A percentile compares a stretch with the other conserved stretches of the same genome.
Evolutionary conservation across 2,888 invertebrate species (phyloP).

Genomic region (Laothoe populi): DNA sequence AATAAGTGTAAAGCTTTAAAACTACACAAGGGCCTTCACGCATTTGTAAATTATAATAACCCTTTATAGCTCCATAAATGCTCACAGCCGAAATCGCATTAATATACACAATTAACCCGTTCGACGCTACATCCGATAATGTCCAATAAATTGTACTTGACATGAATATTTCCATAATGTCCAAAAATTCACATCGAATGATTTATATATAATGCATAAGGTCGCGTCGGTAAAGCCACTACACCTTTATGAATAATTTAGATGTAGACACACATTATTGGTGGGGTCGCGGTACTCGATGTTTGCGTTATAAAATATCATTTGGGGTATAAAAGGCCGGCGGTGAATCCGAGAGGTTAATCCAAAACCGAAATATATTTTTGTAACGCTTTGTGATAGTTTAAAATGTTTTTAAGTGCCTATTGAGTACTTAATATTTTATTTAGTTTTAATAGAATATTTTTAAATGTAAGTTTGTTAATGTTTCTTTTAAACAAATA

Average conservation of each 20-base stretch:
- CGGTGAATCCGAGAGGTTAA: conserved; percentile 40
- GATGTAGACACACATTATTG: conserved; percentile 73
- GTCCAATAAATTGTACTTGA: conserved; percentile 45
- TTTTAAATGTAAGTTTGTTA: no score
- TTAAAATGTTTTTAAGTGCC: conserved; percentile 36
- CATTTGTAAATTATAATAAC: conserved; percentile 22
- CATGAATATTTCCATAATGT: conserved; percentile 48
- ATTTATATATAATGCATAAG: conserved; percentile 78
- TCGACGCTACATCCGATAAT: conserved; percentile 12
- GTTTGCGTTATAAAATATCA: conserved; percentile 74
- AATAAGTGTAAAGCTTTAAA: conserved; percentile 21
- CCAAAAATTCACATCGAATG: conserved; percentile 53
- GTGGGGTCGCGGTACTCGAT: conserved; percentile 63
- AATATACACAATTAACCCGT: conserved; percentile 26
- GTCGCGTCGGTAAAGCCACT: conserved; percentile 62
- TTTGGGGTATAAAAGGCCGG: conserved; percentile 51
- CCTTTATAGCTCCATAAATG: conserved; percentile 16
- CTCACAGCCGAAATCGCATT: conserved; percentile 8
- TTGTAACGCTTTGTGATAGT: conserved; percentile 27
- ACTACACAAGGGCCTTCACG: conserved; percentile 16
- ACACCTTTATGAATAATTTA: conserved; percentile 82
- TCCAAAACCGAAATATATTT: conserved; percentile 43
- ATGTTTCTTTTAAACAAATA: background rate
- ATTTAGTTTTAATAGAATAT: background rate
- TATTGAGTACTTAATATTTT: conserved; percentile 26